These are phyloP conservation scores for Sebastes trivittatus DNA, from an alignment of 2,797 vertebrate species.

Conservation along the genomic window DNA sequence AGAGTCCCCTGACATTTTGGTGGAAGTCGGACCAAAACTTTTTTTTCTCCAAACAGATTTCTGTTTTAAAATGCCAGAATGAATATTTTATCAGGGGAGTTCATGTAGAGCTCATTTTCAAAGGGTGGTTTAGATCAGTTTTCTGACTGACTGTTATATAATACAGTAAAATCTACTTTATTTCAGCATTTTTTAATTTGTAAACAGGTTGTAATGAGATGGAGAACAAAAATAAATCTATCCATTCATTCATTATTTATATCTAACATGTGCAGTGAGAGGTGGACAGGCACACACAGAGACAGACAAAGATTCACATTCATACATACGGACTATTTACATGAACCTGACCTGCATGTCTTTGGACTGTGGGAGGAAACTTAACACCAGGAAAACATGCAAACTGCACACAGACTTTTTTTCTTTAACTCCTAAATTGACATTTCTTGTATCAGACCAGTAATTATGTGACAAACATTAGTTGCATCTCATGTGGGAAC, in stretches of 20 bases:
- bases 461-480: neutral
- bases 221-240: too few relatives aligned
- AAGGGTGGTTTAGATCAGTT: neutral
- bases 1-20: slow-evolving; percentile 65
- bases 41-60: neutral
- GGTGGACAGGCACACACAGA: too few relatives aligned
- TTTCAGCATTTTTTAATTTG: neutral
- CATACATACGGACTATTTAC: neutral
- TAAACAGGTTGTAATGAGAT: neutral
- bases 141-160: neutral
- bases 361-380: neutral
- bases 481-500: slow-evolving; percentile 14
- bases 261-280: neutral
- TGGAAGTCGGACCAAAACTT: neutral
- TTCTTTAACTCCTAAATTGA: neutral
- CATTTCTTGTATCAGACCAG: neutral
- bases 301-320: neutral
- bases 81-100: neutral
- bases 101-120: neutral
- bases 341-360: neutral
- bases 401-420: neutral
- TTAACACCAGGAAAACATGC: neutral
- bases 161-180: neutral
- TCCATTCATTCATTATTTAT: neutral
- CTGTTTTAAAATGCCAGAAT: neutral